Evolutionary conservation across 2,888 invertebrate species (phyloP).

Genomic region (Petrophora chlorosata): DNA sequence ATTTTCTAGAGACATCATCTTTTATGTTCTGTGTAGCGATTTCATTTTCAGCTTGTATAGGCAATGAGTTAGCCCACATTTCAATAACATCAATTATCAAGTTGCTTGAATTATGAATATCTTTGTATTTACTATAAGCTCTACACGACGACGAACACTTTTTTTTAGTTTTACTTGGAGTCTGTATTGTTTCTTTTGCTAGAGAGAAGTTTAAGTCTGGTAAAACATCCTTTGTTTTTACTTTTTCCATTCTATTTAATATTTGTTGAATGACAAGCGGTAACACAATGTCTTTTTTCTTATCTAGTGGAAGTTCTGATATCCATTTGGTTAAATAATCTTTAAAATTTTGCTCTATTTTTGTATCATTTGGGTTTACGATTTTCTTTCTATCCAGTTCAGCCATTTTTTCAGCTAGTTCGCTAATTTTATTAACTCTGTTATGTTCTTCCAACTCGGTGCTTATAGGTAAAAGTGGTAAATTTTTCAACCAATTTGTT

Average conservation of each 20-base stretch:
- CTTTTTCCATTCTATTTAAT: slow-evolving; percentile 50
- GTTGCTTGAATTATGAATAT: slow-evolving; percentile 36
- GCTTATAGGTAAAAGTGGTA: slow-evolving; percentile 50
- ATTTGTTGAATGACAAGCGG: slow-evolving; percentile 53
- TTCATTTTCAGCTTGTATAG: slow-evolving; percentile 43
- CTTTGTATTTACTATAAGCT: slow-evolving; percentile 9
- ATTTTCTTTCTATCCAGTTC: slow-evolving; percentile 38
- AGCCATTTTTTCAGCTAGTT: slow-evolving; percentile 54
- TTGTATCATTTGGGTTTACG: slow-evolving; percentile 30
- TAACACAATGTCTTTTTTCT: slow-evolving; percentile 40
- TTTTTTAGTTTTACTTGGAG: slow-evolving; percentile 1
- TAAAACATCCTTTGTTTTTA: slow-evolving; percentile 25
- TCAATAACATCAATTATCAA: slow-evolving; percentile 56
- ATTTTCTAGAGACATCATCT: slow-evolving; percentile 47
- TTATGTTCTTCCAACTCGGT: slow-evolving; percentile 34
- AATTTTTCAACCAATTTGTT: slow-evolving; percentile 60
- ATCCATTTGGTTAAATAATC: slow-evolving; percentile 56
- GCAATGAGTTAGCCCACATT: slow-evolving; percentile 57
- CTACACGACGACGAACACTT: neutral
- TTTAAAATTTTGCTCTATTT: slow-evolving; percentile 40
- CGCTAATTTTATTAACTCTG: slow-evolving; percentile 48
- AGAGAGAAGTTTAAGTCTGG: slow-evolving; percentile 4
- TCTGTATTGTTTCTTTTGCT: neutral
- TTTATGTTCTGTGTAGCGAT: slow-evolving; percentile 40
- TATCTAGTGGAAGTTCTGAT: slow-evolving; percentile 49